Percentiles rank a stretch among this genome's conserved stretches.
These are phyloP conservation scores for cat (Felis catus) DNA, from an alignment of 2,113 vertebrate genomes.

Conservation along the genomic window F.catus_Fca126_mat1.0 CM031423.1:32426001-32426500, in stretches of 20 bases:
- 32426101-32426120: slow-evolving; percentile 59
- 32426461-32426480: slow-evolving; percentile 69
- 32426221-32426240: slow-evolving; percentile 74
- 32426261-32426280: slow-evolving; percentile 79
- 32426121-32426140: slow-evolving; percentile 46
- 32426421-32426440: slow-evolving; percentile 74
- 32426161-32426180: background rate
- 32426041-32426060: slow-evolving; percentile 44
- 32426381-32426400: slow-evolving; percentile 61
- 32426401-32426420: slow-evolving; percentile 72
- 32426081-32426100: slow-evolving; percentile 53
- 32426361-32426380: slow-evolving; percentile 86
- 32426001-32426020: background rate
- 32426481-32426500: slow-evolving; percentile 72
- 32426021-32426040: slow-evolving; percentile 20
- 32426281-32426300: slow-evolving; percentile 77
- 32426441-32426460: slow-evolving; percentile 67
- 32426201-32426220: slow-evolving; percentile 75
- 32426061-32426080: slow-evolving; percentile 34
- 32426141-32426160: slow-evolving; percentile 28
- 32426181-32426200: slow-evolving; percentile 56
- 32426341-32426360: slow-evolving; percentile 80
- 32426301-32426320: slow-evolving; percentile 89
- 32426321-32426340: slow-evolving; percentile 79
- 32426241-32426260: slow-evolving; percentile 78